A percentile compares a stretch with the other conserved stretches of the same genome.
phyloP scores from a whole-genome alignment of 2,797 vertebrate genomes.

The Alcedo quadribrachys region DNA sequence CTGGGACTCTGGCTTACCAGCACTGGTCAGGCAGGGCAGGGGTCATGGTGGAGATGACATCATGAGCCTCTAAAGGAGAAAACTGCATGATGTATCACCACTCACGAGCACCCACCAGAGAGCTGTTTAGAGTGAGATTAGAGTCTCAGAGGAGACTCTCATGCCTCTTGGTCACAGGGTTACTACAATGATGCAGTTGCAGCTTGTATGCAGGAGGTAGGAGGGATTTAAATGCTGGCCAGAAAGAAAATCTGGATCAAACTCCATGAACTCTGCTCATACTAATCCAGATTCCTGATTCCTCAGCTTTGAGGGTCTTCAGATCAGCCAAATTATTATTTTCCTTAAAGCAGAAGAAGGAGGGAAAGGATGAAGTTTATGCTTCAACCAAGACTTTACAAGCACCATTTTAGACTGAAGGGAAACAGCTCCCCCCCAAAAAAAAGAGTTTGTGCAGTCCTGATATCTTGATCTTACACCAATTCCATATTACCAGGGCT shows the following conservation, averaged over 20 bases:
- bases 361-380: background rate
- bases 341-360: background rate
- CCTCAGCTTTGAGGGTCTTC: background rate
- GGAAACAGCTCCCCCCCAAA: background rate
- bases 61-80: constrained; percentile 20
- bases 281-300: constrained; percentile 45
- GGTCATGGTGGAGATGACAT: constrained; percentile 23
- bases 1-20: background rate
- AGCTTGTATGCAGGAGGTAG: constrained; percentile 8
- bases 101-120: constrained; percentile 49
- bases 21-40: background rate
- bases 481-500: background rate
- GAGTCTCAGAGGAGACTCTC: constrained; percentile 68
- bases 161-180: constrained; percentile 69
- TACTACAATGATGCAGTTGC: constrained; percentile 59
- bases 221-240: constrained; percentile 44
- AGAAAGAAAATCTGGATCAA: constrained; percentile 58
- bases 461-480: background rate
- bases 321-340: constrained; percentile 8
- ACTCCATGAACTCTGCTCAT: constrained; percentile 24
- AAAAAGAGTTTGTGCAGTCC: background rate
- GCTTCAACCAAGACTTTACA: background rate
- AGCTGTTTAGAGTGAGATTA: constrained; percentile 71
- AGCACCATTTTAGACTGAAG: background rate
- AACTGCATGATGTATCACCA: constrained; percentile 64